Evolutionary conservation across 2,113 vertebrate species (phyloP).

Genomic region (Melanerpes aurifrons): DNA sequence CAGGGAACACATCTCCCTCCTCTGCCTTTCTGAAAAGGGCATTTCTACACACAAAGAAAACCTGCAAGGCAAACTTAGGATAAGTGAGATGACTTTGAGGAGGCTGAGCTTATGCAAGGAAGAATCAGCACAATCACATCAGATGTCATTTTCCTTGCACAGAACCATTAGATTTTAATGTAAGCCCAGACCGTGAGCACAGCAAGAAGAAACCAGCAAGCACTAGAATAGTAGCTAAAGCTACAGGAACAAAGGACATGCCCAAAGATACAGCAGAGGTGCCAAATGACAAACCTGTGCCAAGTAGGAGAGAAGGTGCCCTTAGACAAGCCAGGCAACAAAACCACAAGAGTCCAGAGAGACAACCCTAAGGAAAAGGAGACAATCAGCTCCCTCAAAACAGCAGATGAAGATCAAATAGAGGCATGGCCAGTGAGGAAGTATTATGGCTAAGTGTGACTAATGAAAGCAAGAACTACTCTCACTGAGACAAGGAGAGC

Average conservation of each 20-base stretch:
- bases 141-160: background rate
- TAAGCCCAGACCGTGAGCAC: background rate
- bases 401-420: background rate
- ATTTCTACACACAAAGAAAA: background rate
- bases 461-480: background rate
- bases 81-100: background rate
- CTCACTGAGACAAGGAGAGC: background rate
- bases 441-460: background rate
- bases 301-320: slow-evolving; percentile 23
- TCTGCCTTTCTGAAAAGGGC: background rate
- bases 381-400: background rate
- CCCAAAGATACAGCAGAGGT: slow-evolving; percentile 4
- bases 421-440: background rate
- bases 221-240: background rate
- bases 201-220: background rate
- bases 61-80: background rate
- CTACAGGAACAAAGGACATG: background rate
- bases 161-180: background rate
- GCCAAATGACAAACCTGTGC: slow-evolving; percentile 9
- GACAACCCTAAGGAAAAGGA: background rate
- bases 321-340: background rate
- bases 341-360: background rate
- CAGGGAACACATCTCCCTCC: background rate
- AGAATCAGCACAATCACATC: background rate
- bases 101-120: background rate